Evolutionary conservation across 1,140 invertebrate genomes (phyloP).

Genomic region (Zophobas atratus): DNA sequence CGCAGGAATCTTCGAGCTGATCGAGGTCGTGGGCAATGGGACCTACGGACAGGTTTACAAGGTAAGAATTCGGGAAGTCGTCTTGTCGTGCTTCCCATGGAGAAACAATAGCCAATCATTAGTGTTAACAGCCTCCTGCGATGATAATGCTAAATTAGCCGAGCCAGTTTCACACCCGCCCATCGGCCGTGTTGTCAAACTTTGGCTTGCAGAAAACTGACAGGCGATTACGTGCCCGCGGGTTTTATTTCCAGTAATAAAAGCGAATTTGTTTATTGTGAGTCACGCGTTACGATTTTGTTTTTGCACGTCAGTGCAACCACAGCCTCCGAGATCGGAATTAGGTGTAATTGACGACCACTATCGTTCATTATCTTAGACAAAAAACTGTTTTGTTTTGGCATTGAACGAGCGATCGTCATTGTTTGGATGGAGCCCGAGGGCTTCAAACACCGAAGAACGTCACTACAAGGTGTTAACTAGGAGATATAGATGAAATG

Average conservation of each 20-base stretch:
- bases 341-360: too few relatives aligned
- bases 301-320: not conserved
- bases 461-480: slow-evolving; percentile 3
- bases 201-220: too few relatives aligned
- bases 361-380: too few relatives aligned
- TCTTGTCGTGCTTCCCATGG: slow-evolving; percentile 51
- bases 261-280: not conserved
- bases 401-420: not conserved
- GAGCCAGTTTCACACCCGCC: slow-evolving; percentile 12
- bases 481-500: too few relatives aligned
- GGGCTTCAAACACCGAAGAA: not conserved
- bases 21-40: slow-evolving; percentile 99
- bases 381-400: too few relatives aligned
- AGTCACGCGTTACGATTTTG: not conserved
- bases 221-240: too few relatives aligned
- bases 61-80: slow-evolving; percentile 74
- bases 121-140: not conserved
- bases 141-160: not conserved
- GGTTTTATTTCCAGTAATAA: too few relatives aligned
- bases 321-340: not conserved
- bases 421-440: not conserved
- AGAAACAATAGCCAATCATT: slow-evolving; percentile 19
- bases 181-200: not conserved
- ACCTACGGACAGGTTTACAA: slow-evolving; percentile 99
- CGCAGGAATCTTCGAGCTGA: slow-evolving; percentile 99